Conservation (phyloP, 2,888 invertebrate genomes). For the Netelia inedita region DNA sequence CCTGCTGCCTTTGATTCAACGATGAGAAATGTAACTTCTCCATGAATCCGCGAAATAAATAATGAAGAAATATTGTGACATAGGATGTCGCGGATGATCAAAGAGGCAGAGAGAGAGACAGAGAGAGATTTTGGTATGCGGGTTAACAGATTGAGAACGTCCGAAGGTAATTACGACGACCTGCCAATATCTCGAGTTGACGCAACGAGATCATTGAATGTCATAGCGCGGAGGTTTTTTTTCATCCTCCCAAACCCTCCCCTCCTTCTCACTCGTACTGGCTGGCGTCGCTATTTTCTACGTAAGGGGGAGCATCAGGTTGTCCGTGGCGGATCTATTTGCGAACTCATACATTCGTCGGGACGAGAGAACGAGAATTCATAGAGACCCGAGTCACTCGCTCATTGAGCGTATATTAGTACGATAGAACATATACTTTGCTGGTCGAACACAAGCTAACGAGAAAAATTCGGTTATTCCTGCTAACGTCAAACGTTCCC, state of each 20-base stretch:
- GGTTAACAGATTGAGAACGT: conserved; percentile 72
- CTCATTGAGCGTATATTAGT: not conserved
- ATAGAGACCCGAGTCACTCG: not conserved
- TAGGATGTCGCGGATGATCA: not conserved
- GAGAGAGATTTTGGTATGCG: conserved; percentile 68
- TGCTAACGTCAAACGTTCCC: not conserved
- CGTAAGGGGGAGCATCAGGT: conserved; percentile 52
- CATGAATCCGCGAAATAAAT: too few species aligned
- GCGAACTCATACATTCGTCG: conserved; percentile 32
- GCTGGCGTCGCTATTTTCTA: conserved; percentile 61
- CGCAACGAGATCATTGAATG: conserved; percentile 70
- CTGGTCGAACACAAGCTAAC: not conserved
- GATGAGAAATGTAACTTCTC: too few species aligned
- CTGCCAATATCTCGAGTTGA: conserved; percentile 70
- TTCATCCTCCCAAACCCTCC: conserved; percentile 31
- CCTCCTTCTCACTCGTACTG: conserved; percentile 17
- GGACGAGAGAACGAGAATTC: conserved; percentile 9
- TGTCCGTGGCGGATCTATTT: conserved; percentile 64
- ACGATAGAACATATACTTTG: not conserved
- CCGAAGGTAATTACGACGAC: conserved; percentile 60
- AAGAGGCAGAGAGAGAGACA: conserved; percentile 38
- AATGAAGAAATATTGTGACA: not conserved
- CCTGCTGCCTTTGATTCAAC: too few species aligned
- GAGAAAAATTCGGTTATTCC: conserved; percentile 1
- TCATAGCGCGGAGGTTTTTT: conserved; percentile 63